Evolutionary conservation across 2,797 vertebrate species (phyloP).

Genomic region (Benthosema pterotum): DNA sequence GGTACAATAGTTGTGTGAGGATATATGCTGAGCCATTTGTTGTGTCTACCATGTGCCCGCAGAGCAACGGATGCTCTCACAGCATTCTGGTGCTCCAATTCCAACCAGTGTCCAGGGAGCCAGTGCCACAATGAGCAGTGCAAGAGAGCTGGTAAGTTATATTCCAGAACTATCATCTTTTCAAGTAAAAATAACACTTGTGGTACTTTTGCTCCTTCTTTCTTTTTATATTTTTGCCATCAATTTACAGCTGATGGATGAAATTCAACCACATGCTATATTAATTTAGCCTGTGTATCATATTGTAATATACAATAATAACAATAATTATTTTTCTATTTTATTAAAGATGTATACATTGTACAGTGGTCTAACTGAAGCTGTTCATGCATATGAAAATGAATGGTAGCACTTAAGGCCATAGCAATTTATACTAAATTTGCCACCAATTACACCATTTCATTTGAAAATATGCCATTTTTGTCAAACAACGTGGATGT

Average conservation of each 20-base stretch:
- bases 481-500: too few relatives aligned
- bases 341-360: too few relatives aligned
- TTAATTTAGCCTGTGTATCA: too few relatives aligned
- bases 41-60: neutral
- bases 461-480: too few relatives aligned
- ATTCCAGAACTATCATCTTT: neutral
- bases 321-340: too few relatives aligned
- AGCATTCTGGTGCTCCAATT: neutral
- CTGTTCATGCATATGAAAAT: too few relatives aligned
- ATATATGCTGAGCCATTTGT: slow-evolving; percentile 26
- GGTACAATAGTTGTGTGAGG: neutral
- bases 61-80: neutral
- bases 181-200: too few relatives aligned
- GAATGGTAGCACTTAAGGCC: too few relatives aligned
- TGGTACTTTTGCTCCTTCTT: neutral
- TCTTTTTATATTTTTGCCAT: neutral
- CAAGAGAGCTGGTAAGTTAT: slow-evolving; percentile 48
- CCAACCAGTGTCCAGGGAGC: slow-evolving; percentile 14
- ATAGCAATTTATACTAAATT: too few relatives aligned
- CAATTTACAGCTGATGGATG: neutral
- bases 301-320: too few relatives aligned
- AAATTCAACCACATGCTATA: neutral
- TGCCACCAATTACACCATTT: too few relatives aligned
- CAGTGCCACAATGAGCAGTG: slow-evolving; percentile 36
- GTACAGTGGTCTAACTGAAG: too few relatives aligned